phyloP scores from a whole-genome alignment of 2,888 invertebrate species.

The Rhynchonema sp. region DNA sequence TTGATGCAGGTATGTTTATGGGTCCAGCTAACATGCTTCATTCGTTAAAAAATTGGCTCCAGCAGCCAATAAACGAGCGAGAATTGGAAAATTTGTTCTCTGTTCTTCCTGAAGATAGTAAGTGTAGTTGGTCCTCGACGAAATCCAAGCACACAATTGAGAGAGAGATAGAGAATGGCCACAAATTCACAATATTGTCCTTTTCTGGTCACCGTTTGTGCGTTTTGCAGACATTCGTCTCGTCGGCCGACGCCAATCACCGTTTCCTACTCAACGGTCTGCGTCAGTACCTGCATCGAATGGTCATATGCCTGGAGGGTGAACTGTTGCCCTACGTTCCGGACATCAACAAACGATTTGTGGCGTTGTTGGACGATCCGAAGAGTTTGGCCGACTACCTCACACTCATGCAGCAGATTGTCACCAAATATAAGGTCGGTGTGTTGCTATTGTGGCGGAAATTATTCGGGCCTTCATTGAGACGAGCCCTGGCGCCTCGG shows the following conservation, averaged over 20 bases:
- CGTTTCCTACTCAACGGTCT: constrained; percentile 31
- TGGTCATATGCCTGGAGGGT: constrained; percentile 40
- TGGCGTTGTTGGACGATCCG: constrained; percentile 29
- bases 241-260: not conserved
- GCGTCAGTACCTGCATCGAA: constrained; percentile 39
- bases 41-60: not conserved
- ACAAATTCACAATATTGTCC: no score
- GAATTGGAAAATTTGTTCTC: no score
- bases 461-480: no score
- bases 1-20: constrained; percentile 29
- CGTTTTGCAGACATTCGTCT: not conserved
- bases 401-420: constrained; percentile 40
- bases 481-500: no score
- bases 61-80: not conserved
- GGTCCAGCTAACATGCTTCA: not conserved
- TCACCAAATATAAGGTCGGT: constrained; percentile 39
- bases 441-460: no score
- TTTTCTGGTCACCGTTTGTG: no score
- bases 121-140: no score
- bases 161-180: no score
- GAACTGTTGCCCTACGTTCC: constrained; percentile 39
- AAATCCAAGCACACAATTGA: not conserved
- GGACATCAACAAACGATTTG: constrained; percentile 33
- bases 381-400: constrained; percentile 32
- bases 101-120: no score